Base-by-base conservation (phyloP, 2,113 vertebrate genomes). In the Setophaga petechia region DNA sequence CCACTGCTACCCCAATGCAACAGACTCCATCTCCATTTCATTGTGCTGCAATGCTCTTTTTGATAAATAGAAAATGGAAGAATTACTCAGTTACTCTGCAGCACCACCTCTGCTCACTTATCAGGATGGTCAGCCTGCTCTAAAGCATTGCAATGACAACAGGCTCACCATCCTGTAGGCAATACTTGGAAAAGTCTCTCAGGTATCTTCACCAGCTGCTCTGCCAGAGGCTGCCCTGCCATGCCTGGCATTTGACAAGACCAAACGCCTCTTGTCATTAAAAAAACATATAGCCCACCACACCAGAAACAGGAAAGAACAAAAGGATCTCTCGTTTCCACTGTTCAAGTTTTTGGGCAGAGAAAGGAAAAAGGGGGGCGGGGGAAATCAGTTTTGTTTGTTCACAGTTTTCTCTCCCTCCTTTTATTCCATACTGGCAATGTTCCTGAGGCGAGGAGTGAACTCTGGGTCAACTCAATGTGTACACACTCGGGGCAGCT, bases 401-500 rank as follows among this genome's bases (percentile, higher is more conserved):
- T 52, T 62, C 43, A 13, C 83, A 80, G 76, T 89, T 87, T 93
- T 91, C 85, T 81, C 61, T 81, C 94, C 39, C 47, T 92, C 58
- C 51, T 41, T 93, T 90, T 87, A 94, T 74, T 75, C 57, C 52
- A 72, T 25, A 27, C 39, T 92, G 94, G 88, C 69, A 68, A 55
- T 1, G 67, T 72, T 93, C 91, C 80, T 63, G 80, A 94, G 62
- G 47, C 31, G 0, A 84, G 78, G 59, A 67, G 46, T 43, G 84
- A 92, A 82, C 68, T 96, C 49, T 30, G 67, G 77, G 91, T 92
- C 84, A 87, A 88, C 76, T 82, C 87, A 65, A 7, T 93, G 92
- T 95, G 91, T 87, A 91, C 81, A 94, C 66, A 80, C 55, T 89
- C 13, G 1, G 91, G 84, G 66, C 61, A 79, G 86, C 30, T 94